These are phyloP conservation scores for Corydoras sp. DNA, from an alignment of 2,113 vertebrate species.

Conservation along the genomic window DNA sequence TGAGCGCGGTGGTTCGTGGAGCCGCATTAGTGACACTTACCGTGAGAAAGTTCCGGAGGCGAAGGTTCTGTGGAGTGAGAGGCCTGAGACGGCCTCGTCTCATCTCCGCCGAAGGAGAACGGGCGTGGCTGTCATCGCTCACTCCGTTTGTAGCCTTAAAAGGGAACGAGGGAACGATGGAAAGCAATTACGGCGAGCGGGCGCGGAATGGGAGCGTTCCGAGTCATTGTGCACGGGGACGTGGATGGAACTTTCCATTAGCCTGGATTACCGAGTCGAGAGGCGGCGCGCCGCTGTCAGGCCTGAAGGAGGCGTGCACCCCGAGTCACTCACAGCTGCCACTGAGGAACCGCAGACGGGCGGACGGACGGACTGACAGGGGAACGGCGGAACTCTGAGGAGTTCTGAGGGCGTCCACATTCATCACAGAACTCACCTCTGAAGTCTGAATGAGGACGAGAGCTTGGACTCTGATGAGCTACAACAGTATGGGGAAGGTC, in stretches of 20 bases:
- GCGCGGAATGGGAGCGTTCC: constrained; percentile 21
- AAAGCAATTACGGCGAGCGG: constrained; percentile 15
- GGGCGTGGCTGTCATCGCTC: constrained; percentile 12
- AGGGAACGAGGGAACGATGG: constrained; percentile 8
- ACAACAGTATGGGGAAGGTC: too few species aligned
- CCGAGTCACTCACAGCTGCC: neutral
- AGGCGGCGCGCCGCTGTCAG: neutral
- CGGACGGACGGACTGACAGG: too few species aligned
- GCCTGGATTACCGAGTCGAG: neutral
- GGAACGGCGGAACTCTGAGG: too few species aligned
- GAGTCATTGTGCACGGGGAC: constrained; percentile 22
- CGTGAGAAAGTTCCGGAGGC: neutral
- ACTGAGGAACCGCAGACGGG: neutral
- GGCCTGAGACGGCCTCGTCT: neutral
- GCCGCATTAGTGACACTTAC: too few species aligned
- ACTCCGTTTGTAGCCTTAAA: constrained; percentile 15
- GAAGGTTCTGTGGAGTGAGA: neutral
- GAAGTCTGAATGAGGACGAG: too few species aligned
- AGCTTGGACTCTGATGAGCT: too few species aligned
- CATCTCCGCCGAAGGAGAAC: constrained; percentile 23
- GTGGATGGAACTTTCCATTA: constrained; percentile 15
- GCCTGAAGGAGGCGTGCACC: neutral
- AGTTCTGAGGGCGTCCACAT: too few species aligned
- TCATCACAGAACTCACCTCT: too few species aligned
- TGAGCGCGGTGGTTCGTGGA: too few species aligned